These are phyloP conservation scores for Acipenser ruthenus DNA, from an alignment of 2,797 vertebrate genomes.

Conservation along the genomic window DNA sequence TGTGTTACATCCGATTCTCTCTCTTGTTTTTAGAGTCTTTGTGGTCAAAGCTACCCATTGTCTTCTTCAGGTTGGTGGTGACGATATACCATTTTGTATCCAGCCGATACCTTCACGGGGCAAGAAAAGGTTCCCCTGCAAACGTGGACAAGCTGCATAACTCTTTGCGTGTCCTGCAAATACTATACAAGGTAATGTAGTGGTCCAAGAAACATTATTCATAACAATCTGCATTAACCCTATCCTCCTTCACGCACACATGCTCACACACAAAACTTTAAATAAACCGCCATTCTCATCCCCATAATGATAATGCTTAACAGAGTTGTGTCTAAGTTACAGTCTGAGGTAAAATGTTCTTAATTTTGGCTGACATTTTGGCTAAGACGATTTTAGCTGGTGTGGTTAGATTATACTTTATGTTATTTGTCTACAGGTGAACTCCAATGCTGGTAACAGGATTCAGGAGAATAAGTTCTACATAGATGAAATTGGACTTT, in stretches of 20 bases:
- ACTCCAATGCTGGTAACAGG: constrained; percentile 31
- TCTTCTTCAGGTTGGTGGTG: constrained; percentile 42
- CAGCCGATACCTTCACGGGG: not conserved
- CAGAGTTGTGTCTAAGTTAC: too few relatives aligned
- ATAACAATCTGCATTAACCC: too few relatives aligned
- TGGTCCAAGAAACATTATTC: too few relatives aligned
- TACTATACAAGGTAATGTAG: constrained; percentile 40
- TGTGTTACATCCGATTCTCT: not conserved
- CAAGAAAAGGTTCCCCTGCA: not conserved
- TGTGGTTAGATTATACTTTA: constrained; percentile 7
- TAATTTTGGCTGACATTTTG: too few relatives aligned
- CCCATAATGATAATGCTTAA: too few relatives aligned
- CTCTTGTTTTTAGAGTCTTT: constrained; percentile 38
- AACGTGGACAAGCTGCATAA: not conserved
- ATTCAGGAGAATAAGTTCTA: constrained; percentile 35
- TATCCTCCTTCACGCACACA: too few relatives aligned
- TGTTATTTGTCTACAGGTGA: constrained; percentile 39
- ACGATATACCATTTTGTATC: constrained; percentile 26
- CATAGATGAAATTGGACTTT: not conserved
- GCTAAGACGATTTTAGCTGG: too few relatives aligned
- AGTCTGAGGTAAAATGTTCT: too few relatives aligned
- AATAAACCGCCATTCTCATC: too few relatives aligned
- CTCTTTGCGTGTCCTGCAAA: constrained; percentile 33
- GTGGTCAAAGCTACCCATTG: constrained; percentile 43
- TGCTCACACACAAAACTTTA: too few relatives aligned